These are phyloP conservation scores for Dasysyrphus albostriatus DNA, from an alignment of 2,888 invertebrate genomes.

Conservation along the genomic window DNA sequence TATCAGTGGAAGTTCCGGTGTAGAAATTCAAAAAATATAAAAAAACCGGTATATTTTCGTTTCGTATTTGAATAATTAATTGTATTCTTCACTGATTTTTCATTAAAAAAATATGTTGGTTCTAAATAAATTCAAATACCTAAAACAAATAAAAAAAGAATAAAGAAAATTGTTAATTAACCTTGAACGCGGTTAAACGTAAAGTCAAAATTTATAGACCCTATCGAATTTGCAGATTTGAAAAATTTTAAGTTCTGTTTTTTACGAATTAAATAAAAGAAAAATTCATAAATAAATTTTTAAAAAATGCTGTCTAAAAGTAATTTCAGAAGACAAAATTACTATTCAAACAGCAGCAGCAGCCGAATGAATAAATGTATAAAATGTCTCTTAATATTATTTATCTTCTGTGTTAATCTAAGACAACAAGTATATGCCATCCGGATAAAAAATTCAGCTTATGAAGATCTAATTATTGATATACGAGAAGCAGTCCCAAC, in stretches of 20 bases:
- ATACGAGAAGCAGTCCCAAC: conserved; percentile 58
- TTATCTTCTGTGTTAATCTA: background rate
- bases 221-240: too few relatives aligned
- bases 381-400: background rate
- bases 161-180: background rate
- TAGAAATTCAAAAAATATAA: too few relatives aligned
- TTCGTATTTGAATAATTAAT: too few relatives aligned
- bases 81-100: background rate
- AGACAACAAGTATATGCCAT: conserved; percentile 7
- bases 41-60: too few relatives aligned
- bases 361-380: background rate
- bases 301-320: conserved; percentile 17
- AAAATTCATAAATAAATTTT: background rate
- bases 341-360: background rate
- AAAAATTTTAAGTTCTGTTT: too few relatives aligned
- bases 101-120: background rate
- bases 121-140: background rate
- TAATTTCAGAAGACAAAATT: background rate
- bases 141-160: background rate
- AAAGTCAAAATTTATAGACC: too few relatives aligned
- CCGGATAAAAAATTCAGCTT: conserved; percentile 44
- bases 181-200: too few relatives aligned
- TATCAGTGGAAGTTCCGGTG: too few relatives aligned
- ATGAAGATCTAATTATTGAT: conserved; percentile 63
- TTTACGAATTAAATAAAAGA: too few relatives aligned